phyloP scores from a whole-genome alignment of 2,888 invertebrate species.

The Lochmaea capreae region DNA sequence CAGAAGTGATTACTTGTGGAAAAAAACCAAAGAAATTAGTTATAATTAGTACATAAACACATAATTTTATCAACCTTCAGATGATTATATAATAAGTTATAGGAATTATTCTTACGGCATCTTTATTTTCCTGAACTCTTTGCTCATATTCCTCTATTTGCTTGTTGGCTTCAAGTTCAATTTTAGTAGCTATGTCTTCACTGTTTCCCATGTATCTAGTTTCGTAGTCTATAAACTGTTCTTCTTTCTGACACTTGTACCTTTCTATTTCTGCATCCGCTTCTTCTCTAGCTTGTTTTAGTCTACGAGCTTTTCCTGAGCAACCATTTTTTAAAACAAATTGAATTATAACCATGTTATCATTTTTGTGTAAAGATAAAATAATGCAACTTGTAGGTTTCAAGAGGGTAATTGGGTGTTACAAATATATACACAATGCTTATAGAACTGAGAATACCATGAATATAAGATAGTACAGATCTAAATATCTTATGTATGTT shows the following conservation, averaged over 20 bases:
- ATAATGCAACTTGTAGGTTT: too few relatives aligned
- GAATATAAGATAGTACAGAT: too few relatives aligned
- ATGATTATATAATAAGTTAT: neutral
- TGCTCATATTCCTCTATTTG: conserved; percentile 56
- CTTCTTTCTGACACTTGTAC: conserved; percentile 61
- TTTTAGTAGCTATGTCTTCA: conserved; percentile 61
- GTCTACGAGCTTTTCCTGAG: conserved; percentile 61
- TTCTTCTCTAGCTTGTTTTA: conserved; percentile 64
- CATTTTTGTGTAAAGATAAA: too few relatives aligned
- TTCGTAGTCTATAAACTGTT: conserved; percentile 62
- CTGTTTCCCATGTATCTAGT: conserved; percentile 61
- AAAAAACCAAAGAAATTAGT: too few relatives aligned
- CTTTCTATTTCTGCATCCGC: conserved; percentile 63
- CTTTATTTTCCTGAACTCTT: conserved; percentile 59
- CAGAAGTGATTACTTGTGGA: too few relatives aligned
- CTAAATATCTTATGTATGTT: too few relatives aligned
- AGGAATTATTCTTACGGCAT: conserved; percentile 51
- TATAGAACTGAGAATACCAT: too few relatives aligned
- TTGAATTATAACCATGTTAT: too few relatives aligned
- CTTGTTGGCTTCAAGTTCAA: conserved; percentile 60
- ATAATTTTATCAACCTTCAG: too few relatives aligned
- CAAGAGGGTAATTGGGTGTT: too few relatives aligned
- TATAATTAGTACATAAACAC: too few relatives aligned
- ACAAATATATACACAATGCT: too few relatives aligned
- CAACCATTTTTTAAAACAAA: neutral